Evolutionary conservation across 2,797 vertebrate genomes (phyloP).

Genomic region (Lithobates pipiens): DNA sequence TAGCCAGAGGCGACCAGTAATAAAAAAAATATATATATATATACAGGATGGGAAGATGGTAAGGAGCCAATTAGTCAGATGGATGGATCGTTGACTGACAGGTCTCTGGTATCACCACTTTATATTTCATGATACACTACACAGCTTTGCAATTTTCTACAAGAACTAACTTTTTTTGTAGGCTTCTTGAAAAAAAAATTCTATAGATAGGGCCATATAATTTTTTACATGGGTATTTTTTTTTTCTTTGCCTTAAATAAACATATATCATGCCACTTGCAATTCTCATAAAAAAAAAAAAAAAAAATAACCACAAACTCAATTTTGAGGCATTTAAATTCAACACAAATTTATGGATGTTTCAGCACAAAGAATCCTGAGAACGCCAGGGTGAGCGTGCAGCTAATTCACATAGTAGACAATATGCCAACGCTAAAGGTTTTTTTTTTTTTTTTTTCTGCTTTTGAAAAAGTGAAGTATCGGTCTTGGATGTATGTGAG

Average conservation of each 20-base stretch:
- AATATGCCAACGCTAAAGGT: background rate
- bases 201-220: slow-evolving; percentile 77
- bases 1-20: slow-evolving; percentile 99
- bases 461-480: too few relatives aligned
- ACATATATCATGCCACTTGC: slow-evolving; percentile 73
- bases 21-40: slow-evolving; percentile 79
- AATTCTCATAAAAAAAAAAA: slow-evolving; percentile 58
- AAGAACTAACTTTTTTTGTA: slow-evolving; percentile 82
- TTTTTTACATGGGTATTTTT: slow-evolving; percentile 55
- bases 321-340: slow-evolving; percentile 72
- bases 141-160: slow-evolving; percentile 81
- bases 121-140: slow-evolving; percentile 85
- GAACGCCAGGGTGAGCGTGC: background rate
- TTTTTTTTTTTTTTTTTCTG: background rate
- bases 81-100: slow-evolving; percentile 99
- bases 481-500: too few relatives aligned
- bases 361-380: background rate
- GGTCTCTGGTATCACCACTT: slow-evolving; percentile 92
- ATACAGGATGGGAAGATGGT: slow-evolving; percentile 97
- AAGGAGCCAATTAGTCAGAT: slow-evolving; percentile 99
- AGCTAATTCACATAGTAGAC: background rate
- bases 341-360: slow-evolving; percentile 17
- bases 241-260: slow-evolving; percentile 73
- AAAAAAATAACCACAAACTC: slow-evolving; percentile 62
- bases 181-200: slow-evolving; percentile 72